phyloP scores from a whole-genome alignment of 2,888 invertebrate genomes.

The Cordilura impudica region DNA sequence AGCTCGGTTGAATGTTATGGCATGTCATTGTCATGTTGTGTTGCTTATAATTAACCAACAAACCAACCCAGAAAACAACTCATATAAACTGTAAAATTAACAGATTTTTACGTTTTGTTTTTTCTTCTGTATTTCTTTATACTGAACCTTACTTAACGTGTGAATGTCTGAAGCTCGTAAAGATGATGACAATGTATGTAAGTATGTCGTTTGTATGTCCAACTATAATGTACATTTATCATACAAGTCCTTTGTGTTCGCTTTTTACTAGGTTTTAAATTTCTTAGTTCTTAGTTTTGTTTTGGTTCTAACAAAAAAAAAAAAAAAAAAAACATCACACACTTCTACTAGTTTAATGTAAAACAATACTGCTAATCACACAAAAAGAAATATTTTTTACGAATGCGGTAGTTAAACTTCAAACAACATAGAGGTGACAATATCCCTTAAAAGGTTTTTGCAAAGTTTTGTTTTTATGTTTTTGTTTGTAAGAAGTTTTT shows the following conservation, averaged over 20 bases:
- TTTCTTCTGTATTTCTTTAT: slow-evolving; percentile 12
- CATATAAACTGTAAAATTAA: slow-evolving; percentile 46
- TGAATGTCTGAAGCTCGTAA: slow-evolving; percentile 44
- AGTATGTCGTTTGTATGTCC: slow-evolving; percentile 5
- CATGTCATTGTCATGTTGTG: slow-evolving; percentile 61
- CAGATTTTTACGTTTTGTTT: slow-evolving; percentile 15
- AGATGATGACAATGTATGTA: slow-evolving; percentile 25
- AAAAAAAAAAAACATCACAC: background rate
- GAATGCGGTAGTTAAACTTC: slow-evolving; percentile 52
- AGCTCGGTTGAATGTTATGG: slow-evolving; percentile 52
- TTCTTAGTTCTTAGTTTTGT: slow-evolving; percentile 41
- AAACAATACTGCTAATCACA: slow-evolving; percentile 57
- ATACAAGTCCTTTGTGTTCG: slow-evolving; percentile 54
- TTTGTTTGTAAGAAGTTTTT: slow-evolving; percentile 24
- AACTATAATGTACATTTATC: slow-evolving; percentile 26
- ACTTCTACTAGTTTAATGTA: slow-evolving; percentile 43
- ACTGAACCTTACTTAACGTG: background rate
- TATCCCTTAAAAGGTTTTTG: slow-evolving; percentile 50
- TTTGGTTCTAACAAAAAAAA: slow-evolving; percentile 9
- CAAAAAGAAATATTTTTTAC: slow-evolving; percentile 19
- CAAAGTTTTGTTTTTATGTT: background rate
- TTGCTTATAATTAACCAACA: slow-evolving; percentile 57
- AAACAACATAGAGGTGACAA: slow-evolving; percentile 52
- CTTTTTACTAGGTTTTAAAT: slow-evolving; percentile 48
- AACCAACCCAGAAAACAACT: slow-evolving; percentile 4